Conservation (phyloP, 2,888 invertebrate genomes). For the Ganaspis brasiliensis region DNA sequence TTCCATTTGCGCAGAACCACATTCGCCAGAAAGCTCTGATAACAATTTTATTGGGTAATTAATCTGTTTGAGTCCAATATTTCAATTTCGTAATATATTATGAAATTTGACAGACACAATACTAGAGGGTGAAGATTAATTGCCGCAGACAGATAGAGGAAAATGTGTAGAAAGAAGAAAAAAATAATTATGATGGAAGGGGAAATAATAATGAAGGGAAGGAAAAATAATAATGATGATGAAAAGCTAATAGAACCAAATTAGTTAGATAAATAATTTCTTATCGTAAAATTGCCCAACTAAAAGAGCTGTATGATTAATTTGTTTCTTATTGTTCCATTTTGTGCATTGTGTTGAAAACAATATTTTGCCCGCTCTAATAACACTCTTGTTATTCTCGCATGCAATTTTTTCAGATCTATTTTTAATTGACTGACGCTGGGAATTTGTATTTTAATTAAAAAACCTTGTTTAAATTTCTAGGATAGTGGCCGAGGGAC, state of each 20-base stretch:
- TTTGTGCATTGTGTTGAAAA: neutral
- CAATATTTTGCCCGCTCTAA: neutral
- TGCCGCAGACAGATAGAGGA: neutral
- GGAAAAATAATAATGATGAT: neutral
- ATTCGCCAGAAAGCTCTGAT: conserved; percentile 5
- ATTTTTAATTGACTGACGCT: no score
- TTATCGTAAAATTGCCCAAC: conserved; percentile 10
- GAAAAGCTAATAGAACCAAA: neutral
- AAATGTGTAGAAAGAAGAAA: neutral
- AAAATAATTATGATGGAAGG: neutral
- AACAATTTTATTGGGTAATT: neutral
- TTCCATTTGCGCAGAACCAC: neutral
- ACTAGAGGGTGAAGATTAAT: neutral
- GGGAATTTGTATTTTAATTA: neutral
- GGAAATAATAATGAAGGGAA: neutral
- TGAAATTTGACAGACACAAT: neutral
- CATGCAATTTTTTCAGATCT: neutral
- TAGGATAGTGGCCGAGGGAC: conserved; percentile 83
- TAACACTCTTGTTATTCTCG: neutral
- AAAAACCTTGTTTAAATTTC: conserved; percentile 56
- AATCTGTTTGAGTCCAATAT: neutral
- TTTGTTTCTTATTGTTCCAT: neutral
- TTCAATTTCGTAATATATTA: conserved; percentile 10
- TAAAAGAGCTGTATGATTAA: conserved; percentile 9
- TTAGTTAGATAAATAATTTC: neutral